Evolutionary conservation across 2,113 vertebrate genomes (phyloP).

Genomic region (Caretta caretta): DNA sequence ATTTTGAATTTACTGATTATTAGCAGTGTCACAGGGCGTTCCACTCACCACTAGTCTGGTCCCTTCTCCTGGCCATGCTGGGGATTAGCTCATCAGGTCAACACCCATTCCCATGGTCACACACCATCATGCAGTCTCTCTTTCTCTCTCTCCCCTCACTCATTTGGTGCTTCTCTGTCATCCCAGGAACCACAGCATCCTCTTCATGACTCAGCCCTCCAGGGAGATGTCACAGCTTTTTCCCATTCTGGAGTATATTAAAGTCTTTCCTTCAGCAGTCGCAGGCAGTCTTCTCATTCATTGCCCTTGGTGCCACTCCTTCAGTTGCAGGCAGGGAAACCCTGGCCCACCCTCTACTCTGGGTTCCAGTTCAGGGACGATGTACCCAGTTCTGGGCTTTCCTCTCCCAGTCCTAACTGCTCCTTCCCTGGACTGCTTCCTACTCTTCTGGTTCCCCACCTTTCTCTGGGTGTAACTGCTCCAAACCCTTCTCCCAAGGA

Average conservation of each 20-base stretch:
- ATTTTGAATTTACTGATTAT: background rate
- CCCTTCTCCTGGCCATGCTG: background rate
- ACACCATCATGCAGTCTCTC: background rate
- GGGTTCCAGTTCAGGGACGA: background rate
- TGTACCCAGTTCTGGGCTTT: background rate
- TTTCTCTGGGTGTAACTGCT: background rate
- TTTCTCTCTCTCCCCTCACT: background rate
- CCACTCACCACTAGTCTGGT: background rate
- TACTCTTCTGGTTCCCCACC: background rate
- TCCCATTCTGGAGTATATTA: too few species aligned
- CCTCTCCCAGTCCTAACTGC: background rate
- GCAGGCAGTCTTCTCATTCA: too few species aligned
- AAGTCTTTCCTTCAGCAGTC: too few species aligned
- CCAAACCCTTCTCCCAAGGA: background rate
- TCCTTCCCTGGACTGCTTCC: background rate
- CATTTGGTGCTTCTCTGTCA: too few species aligned
- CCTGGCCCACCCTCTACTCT: background rate
- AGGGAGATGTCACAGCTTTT: too few species aligned
- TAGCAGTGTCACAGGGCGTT: background rate
- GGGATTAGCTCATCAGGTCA: background rate
- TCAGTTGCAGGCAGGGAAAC: too few species aligned
- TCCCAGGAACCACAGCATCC: too few species aligned
- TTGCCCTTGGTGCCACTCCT: too few species aligned
- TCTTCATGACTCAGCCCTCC: too few species aligned
- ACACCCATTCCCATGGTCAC: background rate